Conservation (phyloP, 2,797 vertebrate genomes). For the Enoplosus armatus region DNA sequence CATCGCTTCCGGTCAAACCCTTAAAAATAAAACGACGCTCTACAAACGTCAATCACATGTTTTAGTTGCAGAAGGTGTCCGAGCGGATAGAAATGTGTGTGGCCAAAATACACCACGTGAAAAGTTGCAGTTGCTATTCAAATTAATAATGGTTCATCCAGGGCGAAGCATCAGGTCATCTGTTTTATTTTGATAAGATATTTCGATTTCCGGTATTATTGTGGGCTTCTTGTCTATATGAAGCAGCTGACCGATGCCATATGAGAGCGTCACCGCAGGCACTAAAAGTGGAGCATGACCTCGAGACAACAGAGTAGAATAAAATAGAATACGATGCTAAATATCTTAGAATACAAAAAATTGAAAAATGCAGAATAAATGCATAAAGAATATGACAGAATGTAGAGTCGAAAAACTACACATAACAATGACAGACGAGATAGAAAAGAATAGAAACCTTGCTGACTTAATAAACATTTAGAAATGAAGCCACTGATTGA, state of each 20-base stretch:
- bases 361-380: background rate
- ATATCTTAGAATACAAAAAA: background rate
- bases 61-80: fast-evolving
- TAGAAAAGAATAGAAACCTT: background rate
- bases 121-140: fast-evolving
- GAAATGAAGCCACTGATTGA: background rate
- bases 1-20: conserved; percentile 26
- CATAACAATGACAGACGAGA: background rate
- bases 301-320: background rate
- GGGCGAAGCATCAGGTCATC: fast-evolving
- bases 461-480: background rate
- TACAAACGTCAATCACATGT: fast-evolving
- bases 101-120: fast-evolving
- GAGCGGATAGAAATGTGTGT: fast-evolving
- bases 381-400: background rate
- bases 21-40: conserved; percentile 35
- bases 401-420: fast-evolving
- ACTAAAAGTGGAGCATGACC: conserved; percentile 53
- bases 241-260: conserved; percentile 56
- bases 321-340: background rate
- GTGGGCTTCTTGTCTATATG: background rate
- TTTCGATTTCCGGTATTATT: background rate
- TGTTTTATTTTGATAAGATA: conserved; percentile 51
- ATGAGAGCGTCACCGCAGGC: conserved; percentile 40
- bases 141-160: background rate